These are phyloP conservation scores for Cephalopholis sonnerati DNA, from an alignment of 2,113 vertebrate species.

Conservation along the genomic window DNA sequence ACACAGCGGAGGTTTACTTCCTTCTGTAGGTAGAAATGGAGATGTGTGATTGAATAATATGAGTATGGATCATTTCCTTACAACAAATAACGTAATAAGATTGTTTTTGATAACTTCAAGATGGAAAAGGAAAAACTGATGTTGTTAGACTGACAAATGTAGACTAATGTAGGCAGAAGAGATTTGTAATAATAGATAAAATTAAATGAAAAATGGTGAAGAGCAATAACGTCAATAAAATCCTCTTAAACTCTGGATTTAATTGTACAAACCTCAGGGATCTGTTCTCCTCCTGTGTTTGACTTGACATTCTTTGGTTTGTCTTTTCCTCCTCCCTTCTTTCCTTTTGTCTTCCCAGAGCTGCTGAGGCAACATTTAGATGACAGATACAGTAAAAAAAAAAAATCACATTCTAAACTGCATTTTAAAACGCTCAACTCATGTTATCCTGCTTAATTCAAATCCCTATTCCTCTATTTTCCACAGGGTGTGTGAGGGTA, in stretches of 20 bases:
- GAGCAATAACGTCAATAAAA: neutral
- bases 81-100: neutral
- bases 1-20: constrained; percentile 87
- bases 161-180: neutral
- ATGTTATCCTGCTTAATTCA: neutral
- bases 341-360: constrained; percentile 88
- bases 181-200: neutral
- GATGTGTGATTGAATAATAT: neutral
- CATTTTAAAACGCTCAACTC: neutral
- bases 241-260: neutral
- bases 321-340: constrained; percentile 90
- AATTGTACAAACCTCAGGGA: constrained; percentile 78
- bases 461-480: too few relatives aligned
- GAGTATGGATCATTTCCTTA: neutral
- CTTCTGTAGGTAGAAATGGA: constrained; percentile 74
- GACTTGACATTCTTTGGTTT: constrained; percentile 82
- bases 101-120: neutral
- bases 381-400: neutral
- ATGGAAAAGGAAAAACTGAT: neutral
- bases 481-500: too few relatives aligned
- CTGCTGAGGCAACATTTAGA: constrained; percentile 65
- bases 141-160: neutral
- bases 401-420: neutral
- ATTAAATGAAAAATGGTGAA: neutral
- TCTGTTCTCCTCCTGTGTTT: constrained; percentile 76